A percentile compares a stretch with the other conserved stretches of the same genome.
These are phyloP conservation scores for Tamias sibiricus DNA, from an alignment of 2,113 vertebrate species.

Conservation along the genomic window DNA sequence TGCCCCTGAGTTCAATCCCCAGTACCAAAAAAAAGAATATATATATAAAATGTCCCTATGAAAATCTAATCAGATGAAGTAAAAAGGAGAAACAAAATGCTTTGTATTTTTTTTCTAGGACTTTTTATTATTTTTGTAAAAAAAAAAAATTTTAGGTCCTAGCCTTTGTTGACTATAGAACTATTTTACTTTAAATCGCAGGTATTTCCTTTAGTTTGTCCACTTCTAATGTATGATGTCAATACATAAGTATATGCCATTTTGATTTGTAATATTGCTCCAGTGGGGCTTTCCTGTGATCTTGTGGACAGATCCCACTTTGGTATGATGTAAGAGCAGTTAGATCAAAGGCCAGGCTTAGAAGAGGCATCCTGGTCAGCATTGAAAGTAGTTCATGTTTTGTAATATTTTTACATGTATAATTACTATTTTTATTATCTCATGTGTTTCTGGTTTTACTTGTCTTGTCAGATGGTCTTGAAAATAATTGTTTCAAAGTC, in stretches of 20 bases:
- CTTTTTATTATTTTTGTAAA: neutral
- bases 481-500: conserved; percentile 64
- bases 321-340: neutral
- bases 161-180: neutral
- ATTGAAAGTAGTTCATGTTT: conserved; percentile 54
- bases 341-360: conserved; percentile 48
- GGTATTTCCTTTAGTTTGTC: neutral
- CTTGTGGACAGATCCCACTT: neutral
- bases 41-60: neutral
- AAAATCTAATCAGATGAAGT: conserved; percentile 12
- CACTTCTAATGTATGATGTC: neutral
- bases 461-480: conserved; percentile 51
- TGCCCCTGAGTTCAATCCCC: no score
- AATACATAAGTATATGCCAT: neutral
- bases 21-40: no score
- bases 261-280: neutral
- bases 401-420: conserved; percentile 67
- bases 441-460: conserved; percentile 63
- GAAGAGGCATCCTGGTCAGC: conserved; percentile 14
- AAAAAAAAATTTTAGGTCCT: neutral
- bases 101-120: neutral
- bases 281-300: neutral
- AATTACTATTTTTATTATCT: conserved; percentile 74
- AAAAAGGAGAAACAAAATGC: neutral
- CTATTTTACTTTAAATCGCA: conserved; percentile 40